Base-by-base conservation (phyloP, 1,140 invertebrate genomes). In the Saccostrea cuccullata region DNA sequence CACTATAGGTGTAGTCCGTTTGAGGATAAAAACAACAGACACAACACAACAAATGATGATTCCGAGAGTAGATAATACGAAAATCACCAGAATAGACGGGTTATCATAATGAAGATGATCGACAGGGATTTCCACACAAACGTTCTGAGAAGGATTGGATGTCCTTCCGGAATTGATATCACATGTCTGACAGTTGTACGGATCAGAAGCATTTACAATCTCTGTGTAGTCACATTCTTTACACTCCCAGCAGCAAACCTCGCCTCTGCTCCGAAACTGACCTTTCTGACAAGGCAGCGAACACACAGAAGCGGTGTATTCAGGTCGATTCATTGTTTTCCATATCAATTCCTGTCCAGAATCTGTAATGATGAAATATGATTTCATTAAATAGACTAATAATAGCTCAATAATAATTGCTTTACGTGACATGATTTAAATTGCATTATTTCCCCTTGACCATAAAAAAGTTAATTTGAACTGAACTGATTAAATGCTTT, bases 21-120 rank as follows among this genome's bases (percentile, higher is more conserved):
- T 87, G 30, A 82, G 40, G 12, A 90, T 56, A 83, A 91, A 94
- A 20, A 93, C 15, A 20, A 87, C 82, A n/a, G 90, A 82, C 0
- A 91, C 87, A 20, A 91, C 36, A 36, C 89, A 20, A 26, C 88
- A 90, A 12, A 91, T 17, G 11, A 95, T 36, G 55, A 96, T 95
- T 12, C 96, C 96, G n/a, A 96, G 40, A 77, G 94, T 90, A 2
- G 96, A 95, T 60, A 96, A 91, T 47, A 92, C 91, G 9, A 95
- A 92, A 36, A 96, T 95, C 3, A 95, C 93, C 26, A 96, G 92
- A 55, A 95, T 94, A 77, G 95, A 95, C 26, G 92, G 87, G 55
- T 91, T 88, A 15, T 26, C 36, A 82, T 89, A 89, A n/a, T 36
- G 23, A n/a, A 91, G 30, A 77, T 82, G 85, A 20, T 85, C 77